Conservation (phyloP, 2,888 invertebrate species). For the Eupithecia inturbata region DNA sequence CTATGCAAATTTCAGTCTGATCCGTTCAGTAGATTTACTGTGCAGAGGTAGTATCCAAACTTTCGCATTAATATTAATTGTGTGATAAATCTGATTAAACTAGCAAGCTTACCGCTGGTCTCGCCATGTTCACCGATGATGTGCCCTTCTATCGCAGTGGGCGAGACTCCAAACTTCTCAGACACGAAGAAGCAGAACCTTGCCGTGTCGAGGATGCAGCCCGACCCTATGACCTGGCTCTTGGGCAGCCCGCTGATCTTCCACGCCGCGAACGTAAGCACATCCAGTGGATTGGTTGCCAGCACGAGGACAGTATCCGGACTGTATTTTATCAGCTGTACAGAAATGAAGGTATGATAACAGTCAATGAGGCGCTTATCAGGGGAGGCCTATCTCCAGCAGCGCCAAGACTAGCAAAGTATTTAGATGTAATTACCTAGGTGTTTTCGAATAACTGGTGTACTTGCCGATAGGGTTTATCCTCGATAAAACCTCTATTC, state of each 20-base stretch:
- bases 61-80: background rate
- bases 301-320: conserved; percentile 92
- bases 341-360: background rate
- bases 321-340: background rate
- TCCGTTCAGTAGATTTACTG: too few species aligned
- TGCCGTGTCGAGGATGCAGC: conserved; percentile 96
- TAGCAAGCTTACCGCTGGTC: background rate
- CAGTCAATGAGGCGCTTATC: background rate
- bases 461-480: too few species aligned
- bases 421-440: background rate
- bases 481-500: too few species aligned
- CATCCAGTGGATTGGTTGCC: conserved; percentile 96
- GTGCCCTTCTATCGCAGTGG: conserved; percentile 95
- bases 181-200: conserved; percentile 94
- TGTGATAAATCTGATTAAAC: background rate
- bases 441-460: too few species aligned
- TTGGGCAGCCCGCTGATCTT: conserved; percentile 95
- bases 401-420: background rate
- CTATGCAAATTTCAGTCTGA: too few species aligned
- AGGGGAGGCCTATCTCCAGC: background rate
- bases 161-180: conserved; percentile 90
- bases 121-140: conserved; percentile 83
- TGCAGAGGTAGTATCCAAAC: background rate
- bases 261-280: conserved; percentile 96
- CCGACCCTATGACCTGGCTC: conserved; percentile 94